Evolutionary conservation across 2,113 vertebrate species (phyloP).

Genomic region (Tautogolabrus adspersus): DNA sequence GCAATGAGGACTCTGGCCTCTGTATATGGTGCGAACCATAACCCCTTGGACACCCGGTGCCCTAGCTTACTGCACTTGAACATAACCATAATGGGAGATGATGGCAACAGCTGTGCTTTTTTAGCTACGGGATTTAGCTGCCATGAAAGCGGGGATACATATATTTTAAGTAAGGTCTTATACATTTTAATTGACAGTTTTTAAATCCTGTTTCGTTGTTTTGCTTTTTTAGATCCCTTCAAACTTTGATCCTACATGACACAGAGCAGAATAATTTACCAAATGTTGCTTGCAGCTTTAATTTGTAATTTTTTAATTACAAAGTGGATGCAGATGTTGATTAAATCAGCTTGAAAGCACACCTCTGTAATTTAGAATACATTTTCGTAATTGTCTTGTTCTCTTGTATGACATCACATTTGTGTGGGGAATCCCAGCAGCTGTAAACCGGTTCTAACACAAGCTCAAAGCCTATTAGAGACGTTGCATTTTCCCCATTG

Average conservation of each 20-base stretch:
- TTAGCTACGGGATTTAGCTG: too few relatives aligned
- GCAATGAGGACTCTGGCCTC: too few relatives aligned
- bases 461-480: constrained; percentile 69
- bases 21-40: too few relatives aligned
- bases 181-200: not conserved
- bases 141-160: too few relatives aligned
- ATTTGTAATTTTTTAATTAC: not conserved
- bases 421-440: constrained; percentile 20
- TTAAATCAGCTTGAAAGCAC: not conserved
- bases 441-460: constrained; percentile 32
- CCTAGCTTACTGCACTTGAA: too few relatives aligned
- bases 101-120: too few relatives aligned
- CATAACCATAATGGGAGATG: too few relatives aligned
- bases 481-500: constrained; percentile 48
- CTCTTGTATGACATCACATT: not conserved
- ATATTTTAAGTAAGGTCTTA: too few relatives aligned
- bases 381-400: constrained; percentile 3
- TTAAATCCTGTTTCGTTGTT: not conserved
- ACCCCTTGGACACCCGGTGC: too few relatives aligned
- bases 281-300: not conserved
- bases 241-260: not conserved
- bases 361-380: not conserved
- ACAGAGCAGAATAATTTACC: not conserved
- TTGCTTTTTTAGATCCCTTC: not conserved
- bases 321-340: constrained; percentile 10